Base-by-base conservation (phyloP, 2,797 vertebrate species). In the Denticeps clupeoides region DNA sequence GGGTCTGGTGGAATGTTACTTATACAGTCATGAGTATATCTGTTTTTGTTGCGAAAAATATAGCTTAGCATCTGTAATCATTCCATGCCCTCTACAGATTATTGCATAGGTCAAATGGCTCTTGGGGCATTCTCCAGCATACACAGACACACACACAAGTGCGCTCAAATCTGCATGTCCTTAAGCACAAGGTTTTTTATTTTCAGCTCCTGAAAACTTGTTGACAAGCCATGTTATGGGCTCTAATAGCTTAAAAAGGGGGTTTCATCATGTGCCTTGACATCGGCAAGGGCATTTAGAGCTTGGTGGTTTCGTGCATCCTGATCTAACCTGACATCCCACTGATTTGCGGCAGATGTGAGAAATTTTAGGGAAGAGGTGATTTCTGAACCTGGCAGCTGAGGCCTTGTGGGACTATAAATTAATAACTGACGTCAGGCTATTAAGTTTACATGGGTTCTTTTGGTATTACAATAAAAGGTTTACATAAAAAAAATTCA, bases 321-420 rank as follows among this genome's bases (percentile, higher is more conserved):
- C 32, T 45, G 7, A 70, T 74, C 63, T 60, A 69, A 70, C 65
- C 62, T 73, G 75, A 77, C 75, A 75, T 51, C 0, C 44, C 18
- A 42, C 69, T 75, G 68, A 57, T 79, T 75, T 70, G 59, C 51
- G 57, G 58, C 45, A 4, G 68, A 77, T 72, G 78, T 79, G 78
- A 73, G 72, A 76, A 69, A 53, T 31, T 59, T 70, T 66, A 56
- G 31, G 55, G 51, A 59, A 42, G 7, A 40, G 59, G 58, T 59
- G 69, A 25, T 54, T 50, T 59, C 53, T 59, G 62, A 70, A 60
- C 68, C 65, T 72, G 78, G 69, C 76, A 76, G 68, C 45, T 56
- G 28, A 52, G 52, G 63, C 68, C n/a, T n/a, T n/a, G n/a, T n/a
- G n/a, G n/a, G n/a, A n/a, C n/a, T n/a, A n/a, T n/a, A n/a, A n/a